A percentile compares a stretch with the other conserved stretches of the same genome.
phyloP scores from a whole-genome alignment of 2,888 invertebrate species.

The Nomada flava region DNA sequence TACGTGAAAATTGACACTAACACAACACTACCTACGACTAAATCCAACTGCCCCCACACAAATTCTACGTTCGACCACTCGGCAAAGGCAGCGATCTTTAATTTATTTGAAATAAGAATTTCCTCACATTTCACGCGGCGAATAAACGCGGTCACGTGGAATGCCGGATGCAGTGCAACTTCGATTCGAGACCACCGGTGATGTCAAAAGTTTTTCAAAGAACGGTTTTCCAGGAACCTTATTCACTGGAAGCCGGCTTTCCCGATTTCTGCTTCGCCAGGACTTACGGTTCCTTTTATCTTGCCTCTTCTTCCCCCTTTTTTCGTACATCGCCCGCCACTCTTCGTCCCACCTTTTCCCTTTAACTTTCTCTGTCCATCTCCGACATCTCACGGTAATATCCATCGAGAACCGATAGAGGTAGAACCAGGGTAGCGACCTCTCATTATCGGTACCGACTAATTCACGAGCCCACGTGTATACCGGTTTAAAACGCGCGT shows the following conservation, averaged over 20 bases:
- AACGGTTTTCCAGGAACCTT: constrained; percentile 59
- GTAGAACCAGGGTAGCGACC: constrained; percentile 54
- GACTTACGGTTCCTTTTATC: constrained; percentile 53
- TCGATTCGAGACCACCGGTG: constrained; percentile 69
- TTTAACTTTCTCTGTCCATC: neutral
- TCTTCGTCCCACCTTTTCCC: neutral
- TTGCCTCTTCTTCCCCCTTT: neutral
- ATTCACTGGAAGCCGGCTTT: constrained; percentile 56
- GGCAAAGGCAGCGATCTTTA: no score
- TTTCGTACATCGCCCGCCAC: neutral
- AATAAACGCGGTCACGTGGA: constrained; percentile 61
- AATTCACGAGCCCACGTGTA: constrained; percentile 64
- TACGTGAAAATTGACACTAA: no score
- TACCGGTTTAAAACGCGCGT: constrained; percentile 54
- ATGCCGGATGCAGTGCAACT: constrained; percentile 55
- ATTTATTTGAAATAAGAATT: no score
- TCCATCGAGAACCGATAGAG: constrained; percentile 33
- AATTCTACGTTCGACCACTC: no score
- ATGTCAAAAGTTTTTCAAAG: constrained; percentile 65
- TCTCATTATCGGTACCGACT: constrained; percentile 71
- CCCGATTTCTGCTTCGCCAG: constrained; percentile 56
- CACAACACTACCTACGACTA: no score
- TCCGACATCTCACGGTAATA: constrained; percentile 42
- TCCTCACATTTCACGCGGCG: no score
- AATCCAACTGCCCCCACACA: no score